Evolutionary conservation across 2,113 vertebrate genomes (phyloP).

Genomic region (Solea solea): DNA sequence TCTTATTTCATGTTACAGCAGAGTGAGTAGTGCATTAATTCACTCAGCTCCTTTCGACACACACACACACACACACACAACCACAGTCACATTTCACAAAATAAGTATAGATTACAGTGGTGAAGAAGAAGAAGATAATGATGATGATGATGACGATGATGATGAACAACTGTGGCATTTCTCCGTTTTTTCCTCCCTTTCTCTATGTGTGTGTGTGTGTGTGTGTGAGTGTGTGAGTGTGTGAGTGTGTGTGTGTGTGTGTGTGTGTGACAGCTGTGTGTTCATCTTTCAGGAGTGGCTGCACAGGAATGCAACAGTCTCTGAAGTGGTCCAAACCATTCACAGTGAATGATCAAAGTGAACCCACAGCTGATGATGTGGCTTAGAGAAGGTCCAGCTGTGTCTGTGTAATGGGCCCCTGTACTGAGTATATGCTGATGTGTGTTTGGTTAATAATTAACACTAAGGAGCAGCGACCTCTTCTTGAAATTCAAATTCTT

Average conservation of each 20-base stretch:
- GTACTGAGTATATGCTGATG: constrained; percentile 20
- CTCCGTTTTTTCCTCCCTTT: neutral
- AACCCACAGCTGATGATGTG: constrained; percentile 63
- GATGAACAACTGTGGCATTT: neutral
- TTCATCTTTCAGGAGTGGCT: constrained; percentile 69
- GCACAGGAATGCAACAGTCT: constrained; percentile 68
- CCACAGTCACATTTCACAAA: too few species aligned
- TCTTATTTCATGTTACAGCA: too few species aligned
- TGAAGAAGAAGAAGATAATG: too few species aligned
- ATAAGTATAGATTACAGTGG: too few species aligned
- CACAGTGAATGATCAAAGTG: constrained; percentile 71
- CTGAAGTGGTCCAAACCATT: constrained; percentile 49
- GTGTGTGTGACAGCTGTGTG: constrained; percentile 40
- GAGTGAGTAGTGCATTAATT: too few species aligned
- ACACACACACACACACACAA: too few species aligned
- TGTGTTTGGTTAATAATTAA: constrained; percentile 18
- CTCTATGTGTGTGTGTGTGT: neutral
- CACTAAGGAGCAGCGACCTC: neutral
- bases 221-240: neutral
- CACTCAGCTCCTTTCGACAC: too few species aligned
- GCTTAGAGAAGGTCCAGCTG: constrained; percentile 51
- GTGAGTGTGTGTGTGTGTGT: constrained; percentile 13
- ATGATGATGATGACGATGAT: neutral
- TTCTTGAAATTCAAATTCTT: too few species aligned
- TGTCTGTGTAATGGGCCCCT: constrained; percentile 33